phyloP scores from a whole-genome alignment of 2,888 invertebrate species.

The Saturnia japonica region DNA sequence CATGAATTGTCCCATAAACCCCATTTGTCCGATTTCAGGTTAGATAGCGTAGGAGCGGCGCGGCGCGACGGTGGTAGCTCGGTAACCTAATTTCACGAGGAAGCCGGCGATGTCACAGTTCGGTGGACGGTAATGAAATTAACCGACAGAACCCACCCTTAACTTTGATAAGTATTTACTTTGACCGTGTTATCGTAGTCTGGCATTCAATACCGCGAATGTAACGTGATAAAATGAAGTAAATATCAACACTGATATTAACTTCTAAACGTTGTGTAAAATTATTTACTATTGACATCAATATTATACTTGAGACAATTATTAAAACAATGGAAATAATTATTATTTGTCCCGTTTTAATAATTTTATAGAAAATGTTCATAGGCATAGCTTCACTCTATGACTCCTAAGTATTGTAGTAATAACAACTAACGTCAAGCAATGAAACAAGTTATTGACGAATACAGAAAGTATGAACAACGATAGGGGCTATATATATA shows the following conservation, averaged over 20 bases:
- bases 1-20: conserved; percentile 46
- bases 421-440: too few species aligned
- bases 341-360: too few species aligned
- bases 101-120: conserved; percentile 26
- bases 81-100: conserved; percentile 46
- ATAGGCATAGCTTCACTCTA: too few species aligned
- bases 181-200: conserved; percentile 17
- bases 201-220: background rate
- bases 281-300: background rate
- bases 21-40: conserved; percentile 38
- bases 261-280: background rate
- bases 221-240: background rate
- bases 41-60: conserved; percentile 36
- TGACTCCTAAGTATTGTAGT: too few species aligned
- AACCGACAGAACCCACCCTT: conserved; percentile 27
- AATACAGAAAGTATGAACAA: too few species aligned
- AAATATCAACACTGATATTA: background rate
- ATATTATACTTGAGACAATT: background rate
- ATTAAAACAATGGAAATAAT: too few species aligned
- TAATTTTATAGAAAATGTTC: too few species aligned
- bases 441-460: too few species aligned
- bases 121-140: conserved; percentile 34
- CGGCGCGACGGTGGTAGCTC: conserved; percentile 30
- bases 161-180: conserved; percentile 25
- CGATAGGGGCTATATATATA: too few species aligned